phyloP scores from a whole-genome alignment of 2,113 vertebrate species.

The Forbesichthys papilliferus region DNA sequence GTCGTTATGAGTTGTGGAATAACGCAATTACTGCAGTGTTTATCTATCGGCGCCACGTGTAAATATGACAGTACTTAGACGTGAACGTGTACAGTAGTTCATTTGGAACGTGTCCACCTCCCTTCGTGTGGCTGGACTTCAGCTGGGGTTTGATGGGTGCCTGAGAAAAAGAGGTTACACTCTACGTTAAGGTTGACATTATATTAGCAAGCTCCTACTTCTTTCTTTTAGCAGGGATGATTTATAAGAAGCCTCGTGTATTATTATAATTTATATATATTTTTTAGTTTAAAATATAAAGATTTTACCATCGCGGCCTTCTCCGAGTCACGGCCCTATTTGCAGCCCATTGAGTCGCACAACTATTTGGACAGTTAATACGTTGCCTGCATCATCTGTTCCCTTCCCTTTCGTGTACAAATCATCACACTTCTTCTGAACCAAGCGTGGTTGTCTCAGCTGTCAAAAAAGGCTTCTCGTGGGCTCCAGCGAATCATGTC shows the following conservation, averaged over 20 bases:
- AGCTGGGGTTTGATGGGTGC: constrained; percentile 55
- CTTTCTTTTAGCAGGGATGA: constrained; percentile 4
- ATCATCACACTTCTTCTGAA: constrained; percentile 1
- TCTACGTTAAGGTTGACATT: constrained; percentile 38
- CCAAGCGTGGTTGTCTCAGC: constrained; percentile 28
- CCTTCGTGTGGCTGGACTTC: constrained; percentile 24
- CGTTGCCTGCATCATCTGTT: constrained; percentile 18
- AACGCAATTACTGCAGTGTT: constrained; percentile 58
- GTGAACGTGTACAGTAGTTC: constrained; percentile 30
- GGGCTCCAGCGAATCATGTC: constrained; percentile 50
- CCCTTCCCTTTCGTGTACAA: background rate
- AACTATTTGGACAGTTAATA: constrained; percentile 14
- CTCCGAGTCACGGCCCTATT: constrained; percentile 5
- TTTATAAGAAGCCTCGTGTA: background rate
- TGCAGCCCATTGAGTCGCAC: constrained; percentile 6
- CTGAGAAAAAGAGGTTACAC: constrained; percentile 9
- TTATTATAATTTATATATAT: background rate
- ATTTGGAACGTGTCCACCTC: constrained; percentile 29
- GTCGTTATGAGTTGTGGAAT: constrained; percentile 62
- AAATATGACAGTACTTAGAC: constrained; percentile 50
- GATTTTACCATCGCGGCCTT: background rate
- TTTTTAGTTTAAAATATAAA: constrained; percentile 17
- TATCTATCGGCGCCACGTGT: constrained; percentile 49
- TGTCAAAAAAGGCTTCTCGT: constrained; percentile 40
- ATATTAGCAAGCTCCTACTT: constrained; percentile 41